Evolutionary conservation across 1,140 invertebrate genomes (phyloP), one percentile per base, ranked within the genome.

Genomic region (Druon quercuslanigerum): DNA sequence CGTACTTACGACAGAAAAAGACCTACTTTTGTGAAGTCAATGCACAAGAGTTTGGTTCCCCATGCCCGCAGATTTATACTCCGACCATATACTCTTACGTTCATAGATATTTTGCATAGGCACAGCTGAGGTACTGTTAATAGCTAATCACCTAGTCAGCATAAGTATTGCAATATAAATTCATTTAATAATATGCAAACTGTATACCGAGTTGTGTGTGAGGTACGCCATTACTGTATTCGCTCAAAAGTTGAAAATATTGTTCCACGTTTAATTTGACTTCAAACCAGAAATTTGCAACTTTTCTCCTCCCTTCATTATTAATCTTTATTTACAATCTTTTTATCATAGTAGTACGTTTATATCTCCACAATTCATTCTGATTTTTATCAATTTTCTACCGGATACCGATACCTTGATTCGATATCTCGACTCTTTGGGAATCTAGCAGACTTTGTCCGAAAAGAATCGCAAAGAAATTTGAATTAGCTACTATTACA

Each of bases 251-350:
- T 40, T 60, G 25, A 66, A 66, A 66, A 66, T 40, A 16, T 56
- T 12, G 17, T 19, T 66, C 40, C 40, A 66, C 25, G 57, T 25
- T 66, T 33, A 66, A 66, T 33, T 20, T 66, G n/a, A 7, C 60
- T 14, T 33, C 6, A 66, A 33, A 66, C 25, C 60, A 33, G 9
- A 66, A 25, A 66, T 66, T 66, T 46, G 60, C 20, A 40, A 66
- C 13, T 40, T 66, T 66, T 66, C 20, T 66, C 40, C 14, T 40
- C 46, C 8, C 60, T 66, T n/a, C 60, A 66, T 33, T 66, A 40
- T 66, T 16, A 66, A n/a, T 66, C 33, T 66, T 40, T 66, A 66
- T 66, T 66, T 66, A 66, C 60, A 66, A 66, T 66, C 60, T 46
- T 40, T 66, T 66, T 40, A 66, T 46, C 7, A 25, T 66, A 40